Conservation (phyloP, 2,797 vertebrate species). For the Coilia nasus region DNA sequence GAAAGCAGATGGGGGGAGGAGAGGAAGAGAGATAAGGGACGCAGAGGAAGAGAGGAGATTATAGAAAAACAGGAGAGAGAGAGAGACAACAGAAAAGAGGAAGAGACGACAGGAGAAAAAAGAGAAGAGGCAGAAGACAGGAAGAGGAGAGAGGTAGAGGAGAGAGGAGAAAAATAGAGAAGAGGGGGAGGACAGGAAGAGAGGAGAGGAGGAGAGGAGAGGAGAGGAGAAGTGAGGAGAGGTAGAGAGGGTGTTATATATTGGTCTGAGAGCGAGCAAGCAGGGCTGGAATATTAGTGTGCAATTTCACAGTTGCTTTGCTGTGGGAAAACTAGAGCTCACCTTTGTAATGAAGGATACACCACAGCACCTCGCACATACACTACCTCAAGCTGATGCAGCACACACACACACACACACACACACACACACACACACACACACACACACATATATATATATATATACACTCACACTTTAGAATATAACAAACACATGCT, state of each 20-base stretch:
- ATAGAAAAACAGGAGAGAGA: too few relatives aligned
- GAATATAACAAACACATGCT: not conserved
- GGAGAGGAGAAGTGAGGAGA: slow-evolving; percentile 47
- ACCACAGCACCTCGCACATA: not conserved
- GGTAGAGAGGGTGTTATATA: slow-evolving; percentile 23
- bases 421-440: slow-evolving; percentile 7
- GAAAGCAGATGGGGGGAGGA: too few relatives aligned
- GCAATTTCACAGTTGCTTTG: slow-evolving; percentile 19
- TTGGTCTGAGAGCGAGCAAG: slow-evolving; percentile 34
- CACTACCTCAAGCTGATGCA: not conserved
- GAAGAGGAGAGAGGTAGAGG: slow-evolving; percentile 40
- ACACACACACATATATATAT: not conserved
- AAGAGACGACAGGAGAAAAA: too few relatives aligned
- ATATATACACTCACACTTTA: not conserved
- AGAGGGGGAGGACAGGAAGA: too few relatives aligned
- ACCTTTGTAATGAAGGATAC: not conserved
- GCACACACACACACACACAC: slow-evolving; percentile 18
- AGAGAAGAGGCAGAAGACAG: too few relatives aligned
- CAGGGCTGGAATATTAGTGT: not conserved
- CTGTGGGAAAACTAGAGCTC: not conserved
- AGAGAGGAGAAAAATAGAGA: not conserved
- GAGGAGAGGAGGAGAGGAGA: not conserved
- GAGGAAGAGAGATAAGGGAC: too few relatives aligned
- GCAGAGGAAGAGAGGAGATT: too few relatives aligned
- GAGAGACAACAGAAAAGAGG: too few relatives aligned